These are phyloP conservation scores for Aphaenogaster ashmeadi DNA, from an alignment of 1,140 invertebrate genomes.

Conservation along the genomic window DNA sequence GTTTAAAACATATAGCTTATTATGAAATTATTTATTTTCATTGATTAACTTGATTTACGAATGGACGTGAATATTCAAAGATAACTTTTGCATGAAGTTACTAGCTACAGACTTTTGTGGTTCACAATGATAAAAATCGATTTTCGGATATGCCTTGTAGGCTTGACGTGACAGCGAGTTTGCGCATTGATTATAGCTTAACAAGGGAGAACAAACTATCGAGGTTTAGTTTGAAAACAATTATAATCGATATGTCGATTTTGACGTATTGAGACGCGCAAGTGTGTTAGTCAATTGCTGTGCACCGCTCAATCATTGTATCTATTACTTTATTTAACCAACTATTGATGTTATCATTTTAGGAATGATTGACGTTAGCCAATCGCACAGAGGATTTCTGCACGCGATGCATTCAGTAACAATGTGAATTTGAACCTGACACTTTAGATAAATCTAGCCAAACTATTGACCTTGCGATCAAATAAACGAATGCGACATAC, in stretches of 20 bases:
- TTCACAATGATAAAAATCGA: neutral
- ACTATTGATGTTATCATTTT: slow-evolving; percentile 46
- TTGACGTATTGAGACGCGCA: slow-evolving; percentile 36
- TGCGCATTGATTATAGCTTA: slow-evolving; percentile 42
- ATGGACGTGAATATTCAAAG: neutral
- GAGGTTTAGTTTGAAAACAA: slow-evolving; percentile 48
- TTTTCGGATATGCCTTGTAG: neutral
- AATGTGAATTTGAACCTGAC: neutral
- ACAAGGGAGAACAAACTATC: neutral
- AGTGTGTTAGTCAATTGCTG: slow-evolving; percentile 13
- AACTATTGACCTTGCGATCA: neutral
- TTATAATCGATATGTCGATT: slow-evolving; percentile 57
- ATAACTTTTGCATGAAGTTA: neutral
- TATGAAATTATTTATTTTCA: neutral
- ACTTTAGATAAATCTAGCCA: neutral
- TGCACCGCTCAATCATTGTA: slow-evolving; percentile 28
- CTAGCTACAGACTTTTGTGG: neutral
- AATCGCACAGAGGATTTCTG: slow-evolving; percentile 17
- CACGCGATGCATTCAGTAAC: neutral
- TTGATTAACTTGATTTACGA: neutral
- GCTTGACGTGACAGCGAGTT: neutral
- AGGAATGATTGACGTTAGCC: slow-evolving; percentile 31
- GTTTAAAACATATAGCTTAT: neutral
- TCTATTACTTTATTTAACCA: slow-evolving; percentile 36
- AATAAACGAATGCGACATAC: neutral